Conservation (phyloP, 2,797 vertebrate species). For the Melanotaenia maccullochi region DNA sequence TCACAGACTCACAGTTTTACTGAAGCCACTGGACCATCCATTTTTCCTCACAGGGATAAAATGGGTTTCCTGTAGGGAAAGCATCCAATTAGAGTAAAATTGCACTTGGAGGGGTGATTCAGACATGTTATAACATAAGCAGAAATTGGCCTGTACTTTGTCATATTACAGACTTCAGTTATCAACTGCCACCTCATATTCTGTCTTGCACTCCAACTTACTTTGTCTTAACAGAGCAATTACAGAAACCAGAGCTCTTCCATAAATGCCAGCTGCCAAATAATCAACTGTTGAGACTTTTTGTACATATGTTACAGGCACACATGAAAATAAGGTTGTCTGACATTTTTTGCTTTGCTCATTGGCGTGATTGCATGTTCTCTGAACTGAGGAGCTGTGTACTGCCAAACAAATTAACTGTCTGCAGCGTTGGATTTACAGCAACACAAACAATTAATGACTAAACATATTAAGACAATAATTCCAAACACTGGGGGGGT, state of each 20-base stretch:
- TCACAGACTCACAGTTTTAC: constrained; percentile 20
- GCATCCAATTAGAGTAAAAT: constrained; percentile 9
- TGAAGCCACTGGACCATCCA: constrained; percentile 12
- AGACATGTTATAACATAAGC: neutral
- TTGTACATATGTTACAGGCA: neutral
- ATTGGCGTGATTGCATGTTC: neutral
- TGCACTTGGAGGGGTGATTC: constrained; percentile 20
- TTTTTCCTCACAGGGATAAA: constrained; percentile 22
- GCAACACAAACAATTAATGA: constrained; percentile 2
- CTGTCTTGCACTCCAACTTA: neutral
- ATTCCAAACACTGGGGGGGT: neutral
- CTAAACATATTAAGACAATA: neutral
- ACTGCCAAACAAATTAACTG: neutral
- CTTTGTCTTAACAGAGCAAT: neutral
- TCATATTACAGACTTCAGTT: constrained; percentile 14
- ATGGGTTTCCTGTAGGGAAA: constrained; percentile 12
- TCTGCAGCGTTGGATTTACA: neutral
- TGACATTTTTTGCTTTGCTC: neutral
- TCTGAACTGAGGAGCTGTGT: neutral
- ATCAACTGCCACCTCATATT: neutral
- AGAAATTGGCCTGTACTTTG: constrained; percentile 14
- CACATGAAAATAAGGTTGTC: neutral
- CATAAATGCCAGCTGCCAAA: neutral
- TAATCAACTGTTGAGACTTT: neutral
- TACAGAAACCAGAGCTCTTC: neutral